Evolutionary conservation across 37 sponge, comb jelly and placozoan species (phyloP).

Genomic region (Chondrosia reniformis): DNA sequence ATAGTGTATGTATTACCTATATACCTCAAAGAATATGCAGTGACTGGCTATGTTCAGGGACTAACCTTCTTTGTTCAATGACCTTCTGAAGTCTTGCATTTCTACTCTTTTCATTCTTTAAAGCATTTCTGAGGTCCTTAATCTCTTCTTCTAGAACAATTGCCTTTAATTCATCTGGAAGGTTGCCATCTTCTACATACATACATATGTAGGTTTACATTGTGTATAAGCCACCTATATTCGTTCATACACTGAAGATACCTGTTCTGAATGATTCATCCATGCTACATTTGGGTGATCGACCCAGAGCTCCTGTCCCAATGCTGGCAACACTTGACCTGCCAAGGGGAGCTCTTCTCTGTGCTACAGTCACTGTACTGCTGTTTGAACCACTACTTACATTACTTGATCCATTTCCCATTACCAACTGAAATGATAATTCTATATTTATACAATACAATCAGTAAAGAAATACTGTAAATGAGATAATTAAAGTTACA

Average conservation of each 20-base stretch:
- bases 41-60: neutral
- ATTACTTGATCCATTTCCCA: no score
- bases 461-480: no score
- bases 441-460: no score
- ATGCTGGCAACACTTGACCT: no score
- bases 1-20: neutral
- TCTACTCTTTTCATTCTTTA: constrained; percentile 42
- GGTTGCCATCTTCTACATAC: neutral
- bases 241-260: neutral
- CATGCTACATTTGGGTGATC: neutral
- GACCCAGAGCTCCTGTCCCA: no score
- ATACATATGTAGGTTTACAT: neutral
- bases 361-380: no score
- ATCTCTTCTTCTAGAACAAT: constrained; percentile 54
- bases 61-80: constrained; percentile 46
- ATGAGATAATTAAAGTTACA: no score
- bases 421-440: no score
- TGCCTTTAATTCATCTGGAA: constrained; percentile 16
- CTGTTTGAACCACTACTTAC: no score
- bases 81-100: constrained; percentile 42
- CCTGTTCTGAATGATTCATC: constrained; percentile 9
- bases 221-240: neutral
- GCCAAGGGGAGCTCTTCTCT: no score
- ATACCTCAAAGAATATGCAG: neutral
- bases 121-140: constrained; percentile 30